phyloP scores from a whole-genome alignment of 2,113 vertebrate genomes.

The Colistium nudipinnis region DNA sequence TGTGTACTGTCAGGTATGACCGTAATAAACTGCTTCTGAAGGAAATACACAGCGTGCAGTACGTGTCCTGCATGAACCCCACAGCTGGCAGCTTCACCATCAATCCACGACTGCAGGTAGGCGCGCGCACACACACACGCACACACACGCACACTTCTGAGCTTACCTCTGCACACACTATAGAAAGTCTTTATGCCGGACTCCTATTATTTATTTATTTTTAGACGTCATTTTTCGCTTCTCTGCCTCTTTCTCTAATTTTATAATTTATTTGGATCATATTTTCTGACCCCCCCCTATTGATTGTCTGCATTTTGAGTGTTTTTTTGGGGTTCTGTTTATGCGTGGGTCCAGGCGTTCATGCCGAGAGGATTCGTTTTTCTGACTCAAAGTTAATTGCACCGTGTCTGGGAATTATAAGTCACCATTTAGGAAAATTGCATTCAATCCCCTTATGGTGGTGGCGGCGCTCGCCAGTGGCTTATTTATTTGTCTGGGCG shows the following conservation, averaged over 20 bases:
- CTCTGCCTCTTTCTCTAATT: not conserved
- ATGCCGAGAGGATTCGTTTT: constrained; percentile 27
- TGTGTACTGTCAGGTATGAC: constrained; percentile 88
- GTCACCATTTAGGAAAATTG: not conserved
- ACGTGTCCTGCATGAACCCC: constrained; percentile 98
- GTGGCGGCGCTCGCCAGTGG: not conserved
- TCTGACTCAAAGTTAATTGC: no score
- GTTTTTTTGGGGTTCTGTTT: not conserved
- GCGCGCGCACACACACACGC: constrained; percentile 23
- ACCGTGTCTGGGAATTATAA: no score
- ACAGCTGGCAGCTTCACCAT: constrained; percentile 95
- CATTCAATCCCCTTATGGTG: no score
- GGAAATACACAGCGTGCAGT: constrained; percentile 92
- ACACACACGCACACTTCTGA: constrained; percentile 28
- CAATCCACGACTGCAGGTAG: constrained; percentile 95
- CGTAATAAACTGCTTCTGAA: constrained; percentile 90
- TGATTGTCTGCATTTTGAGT: not conserved
- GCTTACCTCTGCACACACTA: constrained; percentile 6
- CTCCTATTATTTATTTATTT: no score
- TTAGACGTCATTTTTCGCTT: not conserved
- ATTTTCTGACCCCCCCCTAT: not conserved
- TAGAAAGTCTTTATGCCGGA: not conserved
- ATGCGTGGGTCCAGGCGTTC: not conserved
- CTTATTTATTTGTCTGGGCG: not conserved
- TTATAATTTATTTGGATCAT: not conserved